A percentile compares a stretch with the other conserved stretches of the same genome.
phyloP scores from a whole-genome alignment of 23 tunicate species.

The Ciona savignyi region DNA sequence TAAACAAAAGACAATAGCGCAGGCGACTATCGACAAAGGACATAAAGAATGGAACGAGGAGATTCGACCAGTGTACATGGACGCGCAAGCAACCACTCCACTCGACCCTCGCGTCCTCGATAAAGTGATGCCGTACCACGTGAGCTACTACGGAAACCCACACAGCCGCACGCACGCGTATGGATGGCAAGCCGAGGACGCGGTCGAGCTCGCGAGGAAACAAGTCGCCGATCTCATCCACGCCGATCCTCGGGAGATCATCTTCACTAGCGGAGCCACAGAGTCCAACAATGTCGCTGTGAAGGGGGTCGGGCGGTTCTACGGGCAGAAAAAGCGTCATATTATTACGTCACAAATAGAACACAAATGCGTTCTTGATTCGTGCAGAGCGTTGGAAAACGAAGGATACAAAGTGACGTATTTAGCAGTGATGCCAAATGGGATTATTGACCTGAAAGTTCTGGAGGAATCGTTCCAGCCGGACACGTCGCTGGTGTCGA shows the following conservation, averaged over 20 bases:
- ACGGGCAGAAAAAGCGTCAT: constrained; percentile 72
- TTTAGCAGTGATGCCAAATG: constrained; percentile 70
- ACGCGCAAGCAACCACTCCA: constrained; percentile 94
- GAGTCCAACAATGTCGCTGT: constrained; percentile 94
- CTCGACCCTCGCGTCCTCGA: constrained; percentile 93
- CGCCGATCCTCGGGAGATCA: constrained; percentile 94
- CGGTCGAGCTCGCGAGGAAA: constrained; percentile 76
- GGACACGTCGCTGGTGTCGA: constrained; percentile 86
- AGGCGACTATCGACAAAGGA: constrained; percentile 89
- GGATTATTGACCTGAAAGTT: constrained; percentile 66
- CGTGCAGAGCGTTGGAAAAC: constrained; percentile 85
- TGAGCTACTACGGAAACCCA: constrained; percentile 96
- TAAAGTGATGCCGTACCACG: constrained; percentile 75
- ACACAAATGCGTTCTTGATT: constrained; percentile 98
- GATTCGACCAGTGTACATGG: constrained; percentile 82
- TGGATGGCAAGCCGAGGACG: constrained; percentile 98
- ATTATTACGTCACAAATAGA: constrained; percentile 98
- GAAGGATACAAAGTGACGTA: constrained; percentile 96
- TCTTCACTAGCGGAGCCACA: constrained; percentile 98
- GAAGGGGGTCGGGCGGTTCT: constrained; percentile 90
- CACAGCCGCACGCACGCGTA: constrained; percentile 97
- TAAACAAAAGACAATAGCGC: constrained; percentile 31
- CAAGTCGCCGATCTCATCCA: constrained; percentile 78
- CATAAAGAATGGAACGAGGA: constrained; percentile 56
- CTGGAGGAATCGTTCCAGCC: constrained; percentile 75